These are phyloP conservation scores for Urocolius indicus DNA, from an alignment of 2,113 vertebrate species.

Conservation along the genomic window DNA sequence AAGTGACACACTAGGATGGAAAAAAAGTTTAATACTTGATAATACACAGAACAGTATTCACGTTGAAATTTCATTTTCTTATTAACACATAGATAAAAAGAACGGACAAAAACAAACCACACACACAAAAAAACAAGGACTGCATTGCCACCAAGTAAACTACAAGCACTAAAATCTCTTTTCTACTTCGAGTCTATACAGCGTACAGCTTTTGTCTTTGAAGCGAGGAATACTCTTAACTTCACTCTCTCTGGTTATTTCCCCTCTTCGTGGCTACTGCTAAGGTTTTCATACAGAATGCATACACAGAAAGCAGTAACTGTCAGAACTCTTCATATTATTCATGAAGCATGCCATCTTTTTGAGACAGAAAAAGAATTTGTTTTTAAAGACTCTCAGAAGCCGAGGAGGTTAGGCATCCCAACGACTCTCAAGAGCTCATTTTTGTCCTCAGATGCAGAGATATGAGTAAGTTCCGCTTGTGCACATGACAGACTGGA, in stretches of 20 bases:
- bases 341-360: background rate
- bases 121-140: background rate
- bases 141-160: background rate
- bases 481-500: background rate
- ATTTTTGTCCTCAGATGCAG: background rate
- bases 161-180: background rate
- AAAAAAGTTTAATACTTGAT: background rate
- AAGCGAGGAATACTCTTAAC: background rate
- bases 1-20: background rate
- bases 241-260: background rate
- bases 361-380: background rate
- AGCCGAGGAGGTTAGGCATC: background rate
- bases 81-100: background rate
- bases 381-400: background rate
- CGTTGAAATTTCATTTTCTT: background rate
- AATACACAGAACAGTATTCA: background rate
- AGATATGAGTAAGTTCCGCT: background rate
- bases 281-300: background rate
- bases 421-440: background rate
- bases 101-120: background rate
- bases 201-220: background rate
- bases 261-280: background rate
- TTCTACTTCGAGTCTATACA: background rate
- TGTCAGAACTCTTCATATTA: background rate
- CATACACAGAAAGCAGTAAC: background rate